Percentiles rank a stretch among this genome's conserved stretches.
phyloP scores from a whole-genome alignment of 2,113 vertebrate species.

The Oriolus oriolus region DNA sequence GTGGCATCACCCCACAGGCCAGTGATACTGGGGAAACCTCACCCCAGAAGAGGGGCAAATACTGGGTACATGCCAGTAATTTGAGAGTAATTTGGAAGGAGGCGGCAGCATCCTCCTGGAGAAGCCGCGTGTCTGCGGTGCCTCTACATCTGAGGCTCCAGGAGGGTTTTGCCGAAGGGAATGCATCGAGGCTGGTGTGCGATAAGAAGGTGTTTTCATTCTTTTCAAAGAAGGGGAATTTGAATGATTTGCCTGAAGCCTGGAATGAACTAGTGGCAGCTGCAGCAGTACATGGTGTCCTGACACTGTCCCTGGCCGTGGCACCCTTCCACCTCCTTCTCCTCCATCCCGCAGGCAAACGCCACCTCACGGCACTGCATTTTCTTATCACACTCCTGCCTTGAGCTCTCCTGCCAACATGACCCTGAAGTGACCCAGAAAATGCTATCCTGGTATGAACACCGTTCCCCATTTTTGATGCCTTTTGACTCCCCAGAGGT shows the following conservation, averaged over 20 bases:
- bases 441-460: not conserved
- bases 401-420: not conserved
- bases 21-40: accelerated
- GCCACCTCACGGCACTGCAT: accelerated
- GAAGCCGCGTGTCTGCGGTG: not conserved
- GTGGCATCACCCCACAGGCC: accelerated
- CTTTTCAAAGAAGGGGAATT: not conserved
- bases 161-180: not conserved
- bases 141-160: not conserved
- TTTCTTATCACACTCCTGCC: not conserved
- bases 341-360: not conserved
- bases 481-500: not conserved
- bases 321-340: not conserved
- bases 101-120: not conserved
- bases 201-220: not conserved
- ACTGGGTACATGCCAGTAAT: accelerated
- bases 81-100: not conserved
- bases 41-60: not conserved
- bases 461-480: not conserved
- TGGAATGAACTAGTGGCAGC: not conserved
- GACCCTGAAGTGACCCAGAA: not conserved
- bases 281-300: not conserved
- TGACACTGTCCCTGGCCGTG: accelerated
- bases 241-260: not conserved
- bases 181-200: not conserved